These are phyloP conservation scores for Strigamia transsilvanica DNA, from an alignment of 2,888 invertebrate species.

Conservation along the genomic window DNA sequence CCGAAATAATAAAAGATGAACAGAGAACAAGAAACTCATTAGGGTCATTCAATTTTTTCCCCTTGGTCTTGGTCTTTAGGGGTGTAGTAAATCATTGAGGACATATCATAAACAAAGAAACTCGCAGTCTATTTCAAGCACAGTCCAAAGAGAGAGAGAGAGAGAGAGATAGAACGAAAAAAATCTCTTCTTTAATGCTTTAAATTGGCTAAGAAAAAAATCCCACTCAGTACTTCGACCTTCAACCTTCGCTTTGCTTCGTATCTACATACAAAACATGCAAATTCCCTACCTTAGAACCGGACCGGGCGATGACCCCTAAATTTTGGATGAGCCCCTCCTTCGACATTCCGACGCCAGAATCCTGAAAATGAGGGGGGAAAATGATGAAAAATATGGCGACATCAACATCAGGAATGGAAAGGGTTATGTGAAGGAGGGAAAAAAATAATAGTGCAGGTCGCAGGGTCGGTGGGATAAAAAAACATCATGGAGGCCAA, in stretches of 20 bases:
- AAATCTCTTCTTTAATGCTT: background rate
- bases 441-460: constrained; percentile 33
- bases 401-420: constrained; percentile 35
- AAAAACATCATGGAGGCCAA: constrained; percentile 36
- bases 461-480: constrained; percentile 33
- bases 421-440: constrained; percentile 10
- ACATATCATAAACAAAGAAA: constrained; percentile 2
- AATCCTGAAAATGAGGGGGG: constrained; percentile 71
- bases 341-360: constrained; percentile 93
- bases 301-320: constrained; percentile 95
- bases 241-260: constrained; percentile 12
- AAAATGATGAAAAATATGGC: constrained; percentile 26
- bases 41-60: background rate
- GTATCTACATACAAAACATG: background rate
- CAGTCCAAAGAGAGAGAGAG: too few species aligned
- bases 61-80: constrained; percentile 1
- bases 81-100: background rate
- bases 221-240: background rate
- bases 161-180: background rate
- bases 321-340: constrained; percentile 90
- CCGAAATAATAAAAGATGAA: background rate
- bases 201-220: background rate
- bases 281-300: constrained; percentile 76
- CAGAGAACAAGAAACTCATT: constrained; percentile 8
- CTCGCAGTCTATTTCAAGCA: background rate